Conservation (phyloP, 1,140 invertebrate species). For the Drosophila parvula region DNA sequence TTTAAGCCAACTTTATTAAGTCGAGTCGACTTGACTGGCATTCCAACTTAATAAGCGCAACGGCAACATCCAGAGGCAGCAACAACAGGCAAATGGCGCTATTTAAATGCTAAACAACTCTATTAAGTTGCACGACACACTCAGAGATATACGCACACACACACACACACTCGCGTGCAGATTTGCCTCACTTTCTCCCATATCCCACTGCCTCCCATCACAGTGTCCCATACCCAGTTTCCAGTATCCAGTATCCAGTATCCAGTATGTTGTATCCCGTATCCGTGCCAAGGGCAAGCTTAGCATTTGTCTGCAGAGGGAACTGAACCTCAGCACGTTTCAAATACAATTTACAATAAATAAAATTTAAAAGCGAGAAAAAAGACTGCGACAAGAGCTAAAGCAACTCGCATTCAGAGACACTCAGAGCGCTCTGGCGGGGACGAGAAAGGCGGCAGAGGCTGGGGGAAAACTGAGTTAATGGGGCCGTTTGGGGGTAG, state of each 20-base stretch:
- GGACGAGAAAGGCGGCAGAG: constrained; percentile 15
- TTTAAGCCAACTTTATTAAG: constrained; percentile 74
- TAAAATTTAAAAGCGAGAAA: constrained; percentile 80
- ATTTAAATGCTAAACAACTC: constrained; percentile 82
- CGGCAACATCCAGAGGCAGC: constrained; percentile 47
- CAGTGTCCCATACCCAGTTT: constrained; percentile 4
- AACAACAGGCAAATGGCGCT: constrained; percentile 69
- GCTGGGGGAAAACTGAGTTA: constrained; percentile 51
- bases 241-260: constrained; percentile 21
- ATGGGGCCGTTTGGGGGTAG: constrained; percentile 52
- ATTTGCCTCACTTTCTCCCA: constrained; percentile 41
- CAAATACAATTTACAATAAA: constrained; percentile 83
- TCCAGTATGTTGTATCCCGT: constrained; percentile 20
- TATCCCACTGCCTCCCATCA: too few species aligned
- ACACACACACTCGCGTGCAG: constrained; percentile 30
- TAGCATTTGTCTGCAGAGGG: constrained; percentile 56
- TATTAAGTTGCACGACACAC: constrained; percentile 80
- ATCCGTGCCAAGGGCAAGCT: constrained; percentile 60
- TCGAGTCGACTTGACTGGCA: constrained; percentile 60
- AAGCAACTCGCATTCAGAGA: constrained; percentile 38
- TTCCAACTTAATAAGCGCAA: constrained; percentile 76
- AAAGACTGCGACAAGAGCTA: constrained; percentile 68
- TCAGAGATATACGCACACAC: constrained; percentile 30
- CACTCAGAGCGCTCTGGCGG: constrained; percentile 1
- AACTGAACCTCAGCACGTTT: constrained; percentile 81